phyloP scores from a whole-genome alignment of 1,140 invertebrate genomes.

The Geopemphigus sp. region DNA sequence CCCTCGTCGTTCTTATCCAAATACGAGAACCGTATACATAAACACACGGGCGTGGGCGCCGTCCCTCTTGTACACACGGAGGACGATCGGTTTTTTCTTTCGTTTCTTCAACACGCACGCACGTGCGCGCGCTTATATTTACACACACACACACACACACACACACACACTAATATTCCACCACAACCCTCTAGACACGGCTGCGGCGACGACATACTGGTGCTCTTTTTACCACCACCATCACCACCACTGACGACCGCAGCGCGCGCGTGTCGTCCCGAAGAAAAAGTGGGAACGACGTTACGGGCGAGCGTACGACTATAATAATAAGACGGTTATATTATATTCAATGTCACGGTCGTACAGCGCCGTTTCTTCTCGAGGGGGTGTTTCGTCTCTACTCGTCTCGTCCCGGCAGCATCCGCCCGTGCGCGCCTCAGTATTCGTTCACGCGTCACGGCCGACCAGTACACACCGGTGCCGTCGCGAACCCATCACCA shows the following conservation, averaged over 20 bases:
- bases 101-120: too few relatives aligned
- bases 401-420: neutral
- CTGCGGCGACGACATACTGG: neutral
- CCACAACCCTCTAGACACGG: neutral
- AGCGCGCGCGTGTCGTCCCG: neutral
- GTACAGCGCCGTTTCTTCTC: neutral
- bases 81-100: too few relatives aligned
- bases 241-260: neutral
- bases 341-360: conserved; percentile 6
- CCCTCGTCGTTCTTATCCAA: too few relatives aligned
- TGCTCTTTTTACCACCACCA: conserved; percentile 11
- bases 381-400: neutral
- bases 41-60: too few relatives aligned
- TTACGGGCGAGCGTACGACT: too few relatives aligned
- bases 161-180: neutral
- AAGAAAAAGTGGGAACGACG: conserved; percentile 8
- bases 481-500: too few relatives aligned
- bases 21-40: too few relatives aligned
- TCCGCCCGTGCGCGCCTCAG: neutral
- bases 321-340: conserved; percentile 24
- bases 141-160: too few relatives aligned
- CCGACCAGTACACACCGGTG: too few relatives aligned
- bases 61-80: too few relatives aligned
- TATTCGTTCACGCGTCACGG: neutral
- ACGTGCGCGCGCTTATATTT: too few relatives aligned